Conservation (phyloP, 2,113 vertebrate genomes). For the Chunga burmeisteri region DNA sequence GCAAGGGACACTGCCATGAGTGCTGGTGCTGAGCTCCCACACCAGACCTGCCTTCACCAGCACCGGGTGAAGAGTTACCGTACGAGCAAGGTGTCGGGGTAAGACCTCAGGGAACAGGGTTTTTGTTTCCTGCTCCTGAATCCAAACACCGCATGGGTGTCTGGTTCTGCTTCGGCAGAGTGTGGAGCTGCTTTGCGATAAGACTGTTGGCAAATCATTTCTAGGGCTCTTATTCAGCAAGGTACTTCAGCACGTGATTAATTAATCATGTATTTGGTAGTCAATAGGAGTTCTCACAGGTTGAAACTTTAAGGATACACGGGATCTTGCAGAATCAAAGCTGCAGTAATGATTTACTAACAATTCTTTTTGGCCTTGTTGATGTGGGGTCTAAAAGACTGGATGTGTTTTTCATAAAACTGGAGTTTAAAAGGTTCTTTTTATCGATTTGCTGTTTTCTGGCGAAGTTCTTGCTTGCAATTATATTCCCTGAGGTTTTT, state of each 20-base stretch:
- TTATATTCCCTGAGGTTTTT: not conserved
- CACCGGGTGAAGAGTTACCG: accelerated
- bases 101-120: accelerated
- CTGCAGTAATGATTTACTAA: not conserved
- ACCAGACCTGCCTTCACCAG: not conserved
- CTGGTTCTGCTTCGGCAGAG: not conserved
- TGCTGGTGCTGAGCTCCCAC: not conserved
- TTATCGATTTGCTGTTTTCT: not conserved
- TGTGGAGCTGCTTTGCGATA: not conserved
- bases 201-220: not conserved
- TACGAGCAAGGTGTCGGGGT: accelerated
- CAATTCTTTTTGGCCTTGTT: not conserved
- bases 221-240: not conserved
- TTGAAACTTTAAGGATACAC: not conserved
- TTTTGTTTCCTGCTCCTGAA: not conserved
- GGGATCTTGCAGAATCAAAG: not conserved
- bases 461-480: not conserved
- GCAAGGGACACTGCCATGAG: not conserved
- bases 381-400: not conserved
- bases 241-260: not conserved
- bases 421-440: not conserved
- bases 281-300: not conserved
- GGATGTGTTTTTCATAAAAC: not conserved
- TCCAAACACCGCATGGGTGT: accelerated
- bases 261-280: not conserved